Base-by-base conservation (phyloP, 2,113 vertebrate genomes). In the Perccottus glenii region DNA sequence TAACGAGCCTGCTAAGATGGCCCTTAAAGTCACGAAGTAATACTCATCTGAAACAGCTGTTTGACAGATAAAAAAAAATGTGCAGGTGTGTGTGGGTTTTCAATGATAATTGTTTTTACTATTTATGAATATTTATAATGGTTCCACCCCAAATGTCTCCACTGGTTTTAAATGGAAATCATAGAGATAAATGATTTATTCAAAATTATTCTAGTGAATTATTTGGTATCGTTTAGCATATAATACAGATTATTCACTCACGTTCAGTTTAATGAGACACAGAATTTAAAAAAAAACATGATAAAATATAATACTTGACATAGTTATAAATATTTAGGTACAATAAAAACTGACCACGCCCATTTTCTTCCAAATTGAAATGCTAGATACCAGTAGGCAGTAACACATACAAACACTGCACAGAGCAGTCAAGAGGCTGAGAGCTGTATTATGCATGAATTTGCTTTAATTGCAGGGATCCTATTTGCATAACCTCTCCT, bases 361-460 rank as follows among this genome's bases (percentile, higher is more conserved):
- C 36, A 33, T 79, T 77, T 80, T 69, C 58, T 62, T 42, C 55
- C 36, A 55, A 53, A 63, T 52, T 57, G 69, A 56, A 67, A 45
- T 72, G 67, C 67, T 56, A 49, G 64, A 86, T 38, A 56, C 49
- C 53, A 36, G 40, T 65, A 70, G 48, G 66, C 70, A 66, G 35
- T 27, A 48, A 61, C 14, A 73, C 64, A 72, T 49, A 60, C 48
- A 64, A 61, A 68, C 51, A 72, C 62, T 1, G 9, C 49, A 47
- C 15, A 66, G 57, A 71, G 33, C 35, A 73, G 67, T 60, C 60
- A 49, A 73, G 50, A 74, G 63, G 47, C 69, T 80, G 77, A 27
- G 19, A 27, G 64, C 88, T 88, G 82, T 82, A 87, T 90, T 85
- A 87, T 90, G 78, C 75, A 87, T 88, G 85, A 77, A 84, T 87